These are phyloP conservation scores for mouse (Mus musculus) DNA, from an alignment of 2,113 vertebrate genomes.

Conservation along the genomic window GRCm39 chr12:99316001-99316500, in stretches of 20 bases:
- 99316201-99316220: background rate
- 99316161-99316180: background rate
- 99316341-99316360: conserved; percentile 11
- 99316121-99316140: background rate
- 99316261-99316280: background rate
- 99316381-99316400: background rate
- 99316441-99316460: background rate
- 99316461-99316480: background rate
- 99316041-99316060: too few species aligned
- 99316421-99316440: background rate
- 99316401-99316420: background rate
- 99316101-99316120: background rate
- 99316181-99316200: background rate
- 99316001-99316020: background rate
- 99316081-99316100: background rate
- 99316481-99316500: background rate
- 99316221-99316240: background rate
- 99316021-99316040: rapidly evolving
- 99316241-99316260: background rate
- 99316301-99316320: background rate
- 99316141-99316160: rapidly evolving
- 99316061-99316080: rapidly evolving
- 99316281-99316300: background rate
- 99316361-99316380: background rate
- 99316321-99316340: background rate